These are phyloP conservation scores for Todiramphus chloris DNA, from an alignment of 2,113 vertebrate species.

Conservation along the genomic window DNA sequence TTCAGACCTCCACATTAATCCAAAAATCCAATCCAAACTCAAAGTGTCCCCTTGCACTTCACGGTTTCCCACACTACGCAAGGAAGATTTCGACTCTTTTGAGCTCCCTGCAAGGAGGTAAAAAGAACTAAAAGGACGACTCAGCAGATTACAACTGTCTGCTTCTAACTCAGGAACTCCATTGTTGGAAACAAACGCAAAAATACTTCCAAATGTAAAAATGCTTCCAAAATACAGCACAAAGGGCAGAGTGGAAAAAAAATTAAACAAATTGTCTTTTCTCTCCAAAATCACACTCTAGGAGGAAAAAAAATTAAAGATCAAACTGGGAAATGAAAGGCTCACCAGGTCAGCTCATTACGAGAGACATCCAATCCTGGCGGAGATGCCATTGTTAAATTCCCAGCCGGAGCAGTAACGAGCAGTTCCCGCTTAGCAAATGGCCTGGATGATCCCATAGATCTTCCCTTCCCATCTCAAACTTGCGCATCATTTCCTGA, in stretches of 20 bases:
- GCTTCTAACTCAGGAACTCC: not conserved
- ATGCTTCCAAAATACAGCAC: not conserved
- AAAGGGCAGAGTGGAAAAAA: not conserved
- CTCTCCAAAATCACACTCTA: not conserved
- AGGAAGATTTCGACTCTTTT: not conserved
- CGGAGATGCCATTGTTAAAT: not conserved
- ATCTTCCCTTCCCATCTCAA: not conserved
- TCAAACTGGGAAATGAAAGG: not conserved
- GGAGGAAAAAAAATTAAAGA: not conserved
- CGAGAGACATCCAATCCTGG: fast-evolving
- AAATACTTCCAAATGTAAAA: not conserved
- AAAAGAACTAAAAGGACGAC: not conserved
- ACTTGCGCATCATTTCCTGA: not conserved
- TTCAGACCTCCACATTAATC: not conserved
- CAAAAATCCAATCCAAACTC: not conserved
- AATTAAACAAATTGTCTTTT: not conserved
- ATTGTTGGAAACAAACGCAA: fast-evolving
- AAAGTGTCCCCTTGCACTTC: not conserved
- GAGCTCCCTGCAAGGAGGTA: not conserved
- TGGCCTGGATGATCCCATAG: not conserved
- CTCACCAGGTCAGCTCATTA: not conserved
- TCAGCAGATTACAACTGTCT: not conserved
- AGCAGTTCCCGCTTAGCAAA: not conserved
- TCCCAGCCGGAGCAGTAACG: not conserved
- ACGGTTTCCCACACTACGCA: not conserved